Evolutionary conservation across 2,888 invertebrate species (phyloP).

Genomic region (Lycia hirtaria): DNA sequence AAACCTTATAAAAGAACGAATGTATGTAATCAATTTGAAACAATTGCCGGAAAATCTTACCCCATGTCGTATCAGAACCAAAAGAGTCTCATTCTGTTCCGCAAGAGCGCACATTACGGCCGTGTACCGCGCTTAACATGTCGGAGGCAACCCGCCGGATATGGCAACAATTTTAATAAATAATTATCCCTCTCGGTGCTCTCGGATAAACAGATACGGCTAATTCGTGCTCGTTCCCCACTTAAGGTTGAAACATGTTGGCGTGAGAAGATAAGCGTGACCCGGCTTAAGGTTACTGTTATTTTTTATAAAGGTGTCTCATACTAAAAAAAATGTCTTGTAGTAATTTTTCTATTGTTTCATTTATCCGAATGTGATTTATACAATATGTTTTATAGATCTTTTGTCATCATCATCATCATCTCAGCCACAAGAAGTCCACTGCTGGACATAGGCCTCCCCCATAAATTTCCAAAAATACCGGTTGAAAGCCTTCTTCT

Average conservation of each 20-base stretch:
- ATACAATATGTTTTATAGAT: no score
- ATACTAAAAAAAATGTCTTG: background rate
- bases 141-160: conserved; percentile 43
- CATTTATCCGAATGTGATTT: no score
- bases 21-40: background rate
- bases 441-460: no score
- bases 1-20: background rate
- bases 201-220: conserved; percentile 66
- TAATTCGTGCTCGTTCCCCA: conserved; percentile 55
- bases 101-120: conserved; percentile 7
- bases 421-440: no score
- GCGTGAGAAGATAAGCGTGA: conserved; percentile 5
- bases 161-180: conserved; percentile 78
- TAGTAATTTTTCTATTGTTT: no score
- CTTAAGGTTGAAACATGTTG: conserved; percentile 22
- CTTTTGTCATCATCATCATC: no score
- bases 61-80: background rate
- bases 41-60: conserved; percentile 4
- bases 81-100: conserved; percentile 6
- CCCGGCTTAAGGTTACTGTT: conserved; percentile 1
- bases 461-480: no score
- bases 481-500: no score
- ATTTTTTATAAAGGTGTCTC: background rate
- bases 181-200: conserved; percentile 68
- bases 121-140: conserved; percentile 12